Conservation (phyloP, 2,113 vertebrate species). For the Polypterus senegalus region DNA sequence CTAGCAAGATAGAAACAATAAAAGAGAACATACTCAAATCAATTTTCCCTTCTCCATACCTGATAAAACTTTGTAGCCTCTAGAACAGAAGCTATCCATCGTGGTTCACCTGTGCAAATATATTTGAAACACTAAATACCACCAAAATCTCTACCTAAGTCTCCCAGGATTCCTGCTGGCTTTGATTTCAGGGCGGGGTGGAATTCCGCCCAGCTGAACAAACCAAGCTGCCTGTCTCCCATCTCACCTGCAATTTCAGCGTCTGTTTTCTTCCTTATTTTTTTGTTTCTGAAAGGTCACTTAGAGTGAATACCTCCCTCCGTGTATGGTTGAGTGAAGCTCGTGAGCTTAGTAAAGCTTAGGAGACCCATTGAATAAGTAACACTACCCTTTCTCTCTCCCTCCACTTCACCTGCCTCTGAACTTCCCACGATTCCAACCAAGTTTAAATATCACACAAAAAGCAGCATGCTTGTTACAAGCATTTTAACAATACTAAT, state of each 20-base stretch:
- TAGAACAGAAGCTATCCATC: constrained; percentile 31
- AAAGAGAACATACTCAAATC: no score
- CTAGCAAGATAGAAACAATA: no score
- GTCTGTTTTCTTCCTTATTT: constrained; percentile 29
- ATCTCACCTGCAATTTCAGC: constrained; percentile 32
- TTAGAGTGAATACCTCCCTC: not conserved
- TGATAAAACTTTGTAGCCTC: constrained; percentile 15
- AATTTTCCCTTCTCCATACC: no score
- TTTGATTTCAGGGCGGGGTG: constrained; percentile 49
- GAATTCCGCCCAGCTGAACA: constrained; percentile 60
- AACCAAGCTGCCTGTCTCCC: constrained; percentile 44
- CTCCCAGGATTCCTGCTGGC: constrained; percentile 18
- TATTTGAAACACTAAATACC: not conserved
- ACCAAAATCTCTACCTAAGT: not conserved
- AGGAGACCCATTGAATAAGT: no score
- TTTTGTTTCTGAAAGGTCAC: constrained; percentile 28
- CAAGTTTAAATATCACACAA: no score
- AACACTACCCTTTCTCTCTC: no score
- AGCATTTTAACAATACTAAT: no score
- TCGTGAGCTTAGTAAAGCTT: no score
- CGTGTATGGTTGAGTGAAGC: no score
- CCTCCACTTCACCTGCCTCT: no score
- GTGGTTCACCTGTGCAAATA: constrained; percentile 49
- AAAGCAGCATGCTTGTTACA: no score
- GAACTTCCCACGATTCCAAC: no score